These are phyloP conservation scores for Eremobia ochroleuca DNA, from an alignment of 2,888 invertebrate genomes.

Conservation along the genomic window DNA sequence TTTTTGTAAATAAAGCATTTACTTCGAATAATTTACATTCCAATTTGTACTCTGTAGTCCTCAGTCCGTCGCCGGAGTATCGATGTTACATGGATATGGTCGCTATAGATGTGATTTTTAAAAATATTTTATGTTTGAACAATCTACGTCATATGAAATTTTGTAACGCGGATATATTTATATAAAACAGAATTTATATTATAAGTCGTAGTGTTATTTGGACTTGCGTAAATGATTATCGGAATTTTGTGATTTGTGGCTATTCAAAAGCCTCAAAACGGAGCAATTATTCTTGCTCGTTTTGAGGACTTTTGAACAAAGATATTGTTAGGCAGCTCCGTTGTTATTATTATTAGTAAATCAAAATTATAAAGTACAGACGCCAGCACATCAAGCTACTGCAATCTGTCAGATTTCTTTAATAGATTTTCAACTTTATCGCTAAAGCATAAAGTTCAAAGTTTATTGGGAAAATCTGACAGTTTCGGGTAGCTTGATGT, in stretches of 20 bases:
- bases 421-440: too few relatives aligned
- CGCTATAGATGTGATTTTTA: slow-evolving; percentile 61
- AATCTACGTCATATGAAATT: background rate
- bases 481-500: too few relatives aligned
- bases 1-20: slow-evolving; percentile 83
- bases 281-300: background rate
- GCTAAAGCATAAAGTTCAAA: too few relatives aligned
- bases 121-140: slow-evolving; percentile 11
- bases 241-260: slow-evolving; percentile 25
- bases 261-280: slow-evolving; percentile 6
- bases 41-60: slow-evolving; percentile 78
- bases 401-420: too few relatives aligned
- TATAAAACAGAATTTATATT: background rate
- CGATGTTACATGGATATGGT: slow-evolving; percentile 42
- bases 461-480: too few relatives aligned
- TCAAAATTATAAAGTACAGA: slow-evolving; percentile 33
- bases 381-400: too few relatives aligned
- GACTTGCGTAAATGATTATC: slow-evolving; percentile 11
- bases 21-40: slow-evolving; percentile 84
- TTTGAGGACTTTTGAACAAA: slow-evolving; percentile 8
- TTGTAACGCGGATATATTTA: slow-evolving; percentile 18
- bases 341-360: slow-evolving; percentile 18
- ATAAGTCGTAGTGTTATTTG: slow-evolving; percentile 16
- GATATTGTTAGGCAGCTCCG: slow-evolving; percentile 1
- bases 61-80: slow-evolving; percentile 76